A percentile compares a stretch with the other conserved stretches of the same genome.
These are phyloP conservation scores for Myiotriccus ornatus DNA, from an alignment of 2,797 vertebrate species.

Conservation along the genomic window DNA sequence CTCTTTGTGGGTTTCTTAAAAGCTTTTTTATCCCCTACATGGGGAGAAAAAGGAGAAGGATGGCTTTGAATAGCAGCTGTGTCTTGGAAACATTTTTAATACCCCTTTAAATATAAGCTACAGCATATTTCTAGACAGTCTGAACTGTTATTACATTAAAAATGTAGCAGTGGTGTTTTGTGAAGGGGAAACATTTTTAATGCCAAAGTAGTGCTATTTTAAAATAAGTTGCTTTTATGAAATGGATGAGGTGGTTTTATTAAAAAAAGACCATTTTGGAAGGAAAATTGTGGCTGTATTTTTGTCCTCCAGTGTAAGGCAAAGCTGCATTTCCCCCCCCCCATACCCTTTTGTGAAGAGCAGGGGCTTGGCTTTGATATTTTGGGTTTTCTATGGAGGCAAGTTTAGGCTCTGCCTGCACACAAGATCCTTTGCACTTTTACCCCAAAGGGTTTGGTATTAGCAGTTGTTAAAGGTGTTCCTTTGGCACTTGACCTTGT, in stretches of 20 bases:
- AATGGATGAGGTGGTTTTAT: conserved; percentile 27
- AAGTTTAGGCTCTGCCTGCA: neutral
- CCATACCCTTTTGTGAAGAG: neutral
- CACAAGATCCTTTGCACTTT: neutral
- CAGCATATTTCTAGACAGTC: neutral
- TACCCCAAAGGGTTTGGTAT: neutral
- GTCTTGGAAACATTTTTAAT: conserved; percentile 18
- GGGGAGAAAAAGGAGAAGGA: neutral
- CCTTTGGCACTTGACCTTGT: neutral
- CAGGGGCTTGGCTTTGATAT: neutral
- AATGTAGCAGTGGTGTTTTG: conserved; percentile 19
- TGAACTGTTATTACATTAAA: conserved; percentile 30
- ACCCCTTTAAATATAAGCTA: conserved; percentile 14
- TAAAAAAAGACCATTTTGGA: neutral
- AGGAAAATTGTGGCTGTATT: neutral
- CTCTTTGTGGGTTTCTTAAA: neutral
- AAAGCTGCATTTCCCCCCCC: neutral
- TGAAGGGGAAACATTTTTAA: conserved; percentile 46
- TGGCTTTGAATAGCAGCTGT: neutral
- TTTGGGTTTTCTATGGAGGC: neutral
- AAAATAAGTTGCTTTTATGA: conserved; percentile 24
- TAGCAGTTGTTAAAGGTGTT: neutral
- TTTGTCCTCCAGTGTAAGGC: neutral
- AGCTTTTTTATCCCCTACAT: neutral
- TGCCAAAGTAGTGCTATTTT: conserved; percentile 28